A percentile compares a stretch with the other conserved stretches of the same genome.
Evolutionary conservation across 2,113 vertebrate species (phyloP).

Genomic region (Aegypius monachus): DNA sequence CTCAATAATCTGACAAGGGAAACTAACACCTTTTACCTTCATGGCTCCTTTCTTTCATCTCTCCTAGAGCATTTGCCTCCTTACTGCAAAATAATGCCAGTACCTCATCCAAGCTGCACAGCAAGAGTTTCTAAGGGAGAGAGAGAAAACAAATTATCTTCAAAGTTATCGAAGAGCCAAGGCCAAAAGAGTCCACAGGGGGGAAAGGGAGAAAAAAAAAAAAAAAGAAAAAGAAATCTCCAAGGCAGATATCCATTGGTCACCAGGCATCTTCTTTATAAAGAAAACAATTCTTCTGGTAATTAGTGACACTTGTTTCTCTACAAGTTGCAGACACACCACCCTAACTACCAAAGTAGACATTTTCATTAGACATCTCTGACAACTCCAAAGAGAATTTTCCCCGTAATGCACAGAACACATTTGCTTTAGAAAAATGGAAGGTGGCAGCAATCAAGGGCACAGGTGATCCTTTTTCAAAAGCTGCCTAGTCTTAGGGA

Average conservation of each 20-base stretch:
- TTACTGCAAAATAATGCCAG: not conserved
- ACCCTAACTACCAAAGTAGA: not conserved
- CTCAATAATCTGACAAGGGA: not conserved
- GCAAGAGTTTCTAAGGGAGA: not conserved
- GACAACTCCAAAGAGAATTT: not conserved
- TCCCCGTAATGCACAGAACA: not conserved
- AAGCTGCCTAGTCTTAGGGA: not conserved
- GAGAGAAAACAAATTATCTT: not conserved
- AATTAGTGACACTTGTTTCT: not conserved
- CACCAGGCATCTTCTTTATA: not conserved
- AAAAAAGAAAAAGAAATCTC: not conserved
- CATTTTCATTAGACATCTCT: not conserved
- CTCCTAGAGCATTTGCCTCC: not conserved
- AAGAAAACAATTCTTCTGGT: not conserved
- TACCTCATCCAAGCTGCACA: not conserved
- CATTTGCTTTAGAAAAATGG: not conserved
- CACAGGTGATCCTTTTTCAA: not conserved
- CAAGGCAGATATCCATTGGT: not conserved
- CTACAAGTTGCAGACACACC: not conserved
- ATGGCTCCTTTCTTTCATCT: not conserved
- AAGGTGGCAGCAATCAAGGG: not conserved
- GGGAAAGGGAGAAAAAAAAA: accelerated
- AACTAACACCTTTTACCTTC: not conserved
- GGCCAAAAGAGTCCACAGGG: not conserved
- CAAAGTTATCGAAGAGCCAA: not conserved